Base-by-base conservation (phyloP, 1,140 invertebrate genomes). In the Caerostris darwini region DNA sequence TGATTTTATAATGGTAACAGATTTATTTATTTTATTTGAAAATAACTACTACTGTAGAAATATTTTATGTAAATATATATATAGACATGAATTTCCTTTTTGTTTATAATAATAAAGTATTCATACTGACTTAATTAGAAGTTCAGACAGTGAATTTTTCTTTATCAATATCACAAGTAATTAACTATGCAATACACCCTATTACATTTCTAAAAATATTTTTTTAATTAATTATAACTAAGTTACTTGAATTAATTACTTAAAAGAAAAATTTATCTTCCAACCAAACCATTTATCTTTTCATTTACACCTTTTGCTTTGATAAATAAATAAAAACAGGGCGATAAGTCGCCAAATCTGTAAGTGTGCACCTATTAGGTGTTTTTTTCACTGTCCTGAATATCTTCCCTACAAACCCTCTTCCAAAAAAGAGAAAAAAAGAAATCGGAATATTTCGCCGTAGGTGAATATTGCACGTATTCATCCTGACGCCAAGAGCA, bases 341-440 rank as follows among this genome's bases (percentile, higher is more conserved):
- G 61, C 64, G 88, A 90, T 90, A 90, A 90, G 7, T 90, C 50
- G 88, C 69, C 69, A 69, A 90, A 54, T 19, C 7, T 56, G 88
- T 3, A 17, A 54, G 3, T 5, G 12, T 7, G 4, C 5, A 71
- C 6, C 12, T 53, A 7, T 71, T 19, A 71, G 64, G 59, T 64
- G 88, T 71, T 85, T 77, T 56, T 19, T 61, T 91, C 57, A 64
- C 14, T 91, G 90, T 61, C 77, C 90, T 64, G 88, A 59, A 50
- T 91, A 82, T 91, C 57, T 53, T 19, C 7, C n/a, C 58, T 57
- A 54, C 10, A 64, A 81, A 50, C 71, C 8, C 82, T 57, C 19
- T 7, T 34, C 8, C 6, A 3, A 34, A 59, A 6, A 90, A 88
- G 50, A 61, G 50, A 5, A 59, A 34, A 12, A 77, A 71, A 71